Evolutionary conservation across 2,113 vertebrate genomes (phyloP), one percentile per base, ranked within the genome.

Genomic region (Brachirus orientalis): DNA sequence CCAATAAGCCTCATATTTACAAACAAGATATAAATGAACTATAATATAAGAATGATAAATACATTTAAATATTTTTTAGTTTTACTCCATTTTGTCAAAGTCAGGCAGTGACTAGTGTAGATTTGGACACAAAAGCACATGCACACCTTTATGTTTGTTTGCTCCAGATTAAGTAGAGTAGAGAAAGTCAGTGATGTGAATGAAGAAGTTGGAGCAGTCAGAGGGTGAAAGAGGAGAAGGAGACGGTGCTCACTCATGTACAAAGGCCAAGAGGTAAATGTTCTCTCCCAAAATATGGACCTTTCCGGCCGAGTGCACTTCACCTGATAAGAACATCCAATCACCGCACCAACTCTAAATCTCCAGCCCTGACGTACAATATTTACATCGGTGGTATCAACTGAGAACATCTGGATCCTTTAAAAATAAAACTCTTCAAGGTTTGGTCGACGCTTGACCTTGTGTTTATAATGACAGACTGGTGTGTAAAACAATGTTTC

Each of bases 241-340:
- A 43, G 40, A 43, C 1, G 40, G 12, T 63, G 51, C 10, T 55
- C 47, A 4, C 36, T 61, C 22, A 50, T 11, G n/a, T 51, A 17
- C 36, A 52, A 56, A 72, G 19, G 19, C 28, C 69, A 47, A 12
- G 51, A n/a, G 41, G 33, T 17, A 58, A 63, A 50, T 51, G 38
- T 40, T 44, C 16, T 57, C 36, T 4, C 33, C 20, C 38, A 36
- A 62, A 38, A 18, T 28, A 56, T 0, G 10, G 10, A 52, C 14
- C 37, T 33, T 33, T 11, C 20, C 20, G 43, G 13, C 43, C 14
- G 1, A 17, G 17, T 22, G 41, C 13, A 43, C 56, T 7, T 17
- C 35, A 7, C 10, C 50, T 56, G 55, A 58, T 14, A 11, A 38
- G 45, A 35, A 74, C 41, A 74, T 43, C 43, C 43, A 47, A n/a